Percentiles rank a stretch among this genome's conserved stretches.
Conservation (phyloP, 2,113 vertebrate genomes). For the Alectura lathami region DNA sequence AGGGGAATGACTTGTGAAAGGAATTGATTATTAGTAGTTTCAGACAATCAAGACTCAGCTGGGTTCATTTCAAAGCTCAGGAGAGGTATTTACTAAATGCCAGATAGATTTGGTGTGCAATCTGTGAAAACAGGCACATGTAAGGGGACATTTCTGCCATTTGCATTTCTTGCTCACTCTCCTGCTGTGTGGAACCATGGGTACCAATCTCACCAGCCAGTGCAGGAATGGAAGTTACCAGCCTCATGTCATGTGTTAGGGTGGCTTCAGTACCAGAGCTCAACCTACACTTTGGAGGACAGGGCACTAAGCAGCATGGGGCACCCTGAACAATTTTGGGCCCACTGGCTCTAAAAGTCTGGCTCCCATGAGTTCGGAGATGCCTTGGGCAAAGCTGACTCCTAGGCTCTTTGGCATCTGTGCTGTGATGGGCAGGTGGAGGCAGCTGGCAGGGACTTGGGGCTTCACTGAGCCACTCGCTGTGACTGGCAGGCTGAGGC, state of each 20-base stretch:
- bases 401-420: background rate
- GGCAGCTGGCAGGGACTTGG: background rate
- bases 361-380: background rate
- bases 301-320: background rate
- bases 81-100: background rate
- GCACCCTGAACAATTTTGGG: background rate
- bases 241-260: background rate
- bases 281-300: background rate
- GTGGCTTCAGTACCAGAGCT: background rate
- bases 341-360: background rate
- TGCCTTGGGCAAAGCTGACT: background rate
- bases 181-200: rapidly evolving
- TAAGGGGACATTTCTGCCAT: background rate
- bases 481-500: background rate
- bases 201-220: background rate
- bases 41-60: background rate
- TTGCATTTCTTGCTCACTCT: background rate
- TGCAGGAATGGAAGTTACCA: background rate
- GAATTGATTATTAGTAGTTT: background rate
- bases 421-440: background rate
- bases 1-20: background rate
- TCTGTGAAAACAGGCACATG: background rate
- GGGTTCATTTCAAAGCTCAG: background rate
- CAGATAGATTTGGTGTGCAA: background rate
- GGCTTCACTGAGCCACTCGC: background rate